These are phyloP conservation scores for Glyptemys insculpta DNA, from an alignment of 2,797 vertebrate species.

Conservation along the genomic window DNA sequence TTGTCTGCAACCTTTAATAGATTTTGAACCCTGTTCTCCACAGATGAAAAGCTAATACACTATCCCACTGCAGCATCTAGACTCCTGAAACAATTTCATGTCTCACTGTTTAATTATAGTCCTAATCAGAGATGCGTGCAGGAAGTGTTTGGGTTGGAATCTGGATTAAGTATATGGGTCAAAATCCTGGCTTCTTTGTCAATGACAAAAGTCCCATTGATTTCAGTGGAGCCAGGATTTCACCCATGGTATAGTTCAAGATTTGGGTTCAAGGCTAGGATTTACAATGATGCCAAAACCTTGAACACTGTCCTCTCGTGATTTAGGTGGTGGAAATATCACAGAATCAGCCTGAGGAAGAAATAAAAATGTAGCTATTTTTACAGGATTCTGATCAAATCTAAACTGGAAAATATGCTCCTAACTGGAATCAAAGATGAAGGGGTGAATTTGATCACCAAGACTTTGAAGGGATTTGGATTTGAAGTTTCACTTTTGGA, in stretches of 20 bases:
- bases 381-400: not conserved
- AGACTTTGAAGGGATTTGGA: fast-evolving
- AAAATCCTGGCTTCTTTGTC: not conserved
- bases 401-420: not conserved
- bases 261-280: not conserved
- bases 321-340: not conserved
- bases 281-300: not conserved
- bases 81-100: not conserved
- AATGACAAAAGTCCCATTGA: not conserved
- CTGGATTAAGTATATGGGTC: not conserved
- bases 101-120: not conserved
- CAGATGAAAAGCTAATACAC: not conserved
- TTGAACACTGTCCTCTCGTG: not conserved
- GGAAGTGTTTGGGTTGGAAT: not conserved
- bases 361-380: not conserved
- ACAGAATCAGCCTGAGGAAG: not conserved
- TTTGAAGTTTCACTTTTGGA: not conserved
- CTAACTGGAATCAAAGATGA: not conserved
- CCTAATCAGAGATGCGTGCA: not conserved
- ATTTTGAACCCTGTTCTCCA: not conserved
- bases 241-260: not conserved
- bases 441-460: not conserved
- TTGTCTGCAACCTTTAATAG: not conserved
- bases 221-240: not conserved
- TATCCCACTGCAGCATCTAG: not conserved